Percentiles rank a stretch among this genome's conserved stretches.
Conservation (phyloP, 2,797 vertebrate genomes). For the Microctenopoma stevenorrisi region DNA sequence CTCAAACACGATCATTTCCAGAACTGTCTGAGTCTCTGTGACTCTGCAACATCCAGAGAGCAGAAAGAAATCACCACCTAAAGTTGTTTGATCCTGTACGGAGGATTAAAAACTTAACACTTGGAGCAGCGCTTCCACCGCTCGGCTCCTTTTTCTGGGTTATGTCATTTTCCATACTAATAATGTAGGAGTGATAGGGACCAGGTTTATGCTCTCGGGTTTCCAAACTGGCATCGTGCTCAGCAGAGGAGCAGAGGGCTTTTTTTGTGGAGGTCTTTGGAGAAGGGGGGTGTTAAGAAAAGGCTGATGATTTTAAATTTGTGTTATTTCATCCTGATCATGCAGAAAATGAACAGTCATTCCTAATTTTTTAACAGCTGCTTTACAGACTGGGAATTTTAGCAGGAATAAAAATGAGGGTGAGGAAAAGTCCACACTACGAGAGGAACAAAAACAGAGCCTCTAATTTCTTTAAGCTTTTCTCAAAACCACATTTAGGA, state of each 20-base stretch:
- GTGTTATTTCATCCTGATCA: too few relatives aligned
- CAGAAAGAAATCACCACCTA: neutral
- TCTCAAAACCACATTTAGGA: too few relatives aligned
- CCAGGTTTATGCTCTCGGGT: neutral
- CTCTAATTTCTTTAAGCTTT: too few relatives aligned
- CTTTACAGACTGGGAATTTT: too few relatives aligned
- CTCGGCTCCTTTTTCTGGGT: constrained; percentile 15
- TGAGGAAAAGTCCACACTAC: too few relatives aligned
- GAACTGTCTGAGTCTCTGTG: constrained; percentile 8
- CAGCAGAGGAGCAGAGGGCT: neutral
- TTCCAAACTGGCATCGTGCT: neutral
- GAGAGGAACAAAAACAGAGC: too few relatives aligned
- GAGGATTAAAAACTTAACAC: constrained; percentile 30
- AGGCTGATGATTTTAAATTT: too few relatives aligned
- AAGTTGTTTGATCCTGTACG: constrained; percentile 18
- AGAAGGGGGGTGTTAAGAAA: too few relatives aligned
- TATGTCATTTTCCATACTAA: neutral
- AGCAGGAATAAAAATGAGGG: too few relatives aligned
- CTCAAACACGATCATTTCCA: constrained; percentile 22
- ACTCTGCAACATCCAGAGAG: constrained; percentile 1
- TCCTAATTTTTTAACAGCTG: too few relatives aligned
- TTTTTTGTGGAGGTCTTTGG: too few relatives aligned
- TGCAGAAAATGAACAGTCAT: too few relatives aligned
- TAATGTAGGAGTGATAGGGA: constrained; percentile 10
- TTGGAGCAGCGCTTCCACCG: constrained; percentile 4